A percentile compares a stretch with the other conserved stretches of the same genome.
Evolutionary conservation across 2,888 invertebrate genomes (phyloP).

Genomic region (Drepanosiphum platanoidis): DNA sequence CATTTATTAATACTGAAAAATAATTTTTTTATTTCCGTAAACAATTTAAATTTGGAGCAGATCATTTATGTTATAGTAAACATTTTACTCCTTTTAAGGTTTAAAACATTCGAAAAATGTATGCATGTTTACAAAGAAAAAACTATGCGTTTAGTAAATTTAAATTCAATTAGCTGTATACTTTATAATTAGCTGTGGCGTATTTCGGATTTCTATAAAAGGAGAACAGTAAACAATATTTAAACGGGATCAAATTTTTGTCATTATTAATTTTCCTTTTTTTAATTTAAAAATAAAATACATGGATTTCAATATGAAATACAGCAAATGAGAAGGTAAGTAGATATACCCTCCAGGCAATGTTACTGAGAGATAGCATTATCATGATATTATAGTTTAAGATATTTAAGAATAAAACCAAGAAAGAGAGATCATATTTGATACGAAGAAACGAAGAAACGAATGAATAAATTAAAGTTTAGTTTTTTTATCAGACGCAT

Average conservation of each 20-base stretch:
- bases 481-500: background rate
- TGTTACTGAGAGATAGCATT: too few species aligned
- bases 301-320: background rate
- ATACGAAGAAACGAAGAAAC: background rate
- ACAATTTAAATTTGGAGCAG: background rate
- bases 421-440: background rate
- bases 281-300: background rate
- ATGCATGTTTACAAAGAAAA: background rate
- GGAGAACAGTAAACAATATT: background rate
- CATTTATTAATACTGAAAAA: too few species aligned
- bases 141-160: background rate
- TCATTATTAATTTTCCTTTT: too few species aligned
- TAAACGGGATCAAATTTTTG: too few species aligned
- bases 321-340: background rate
- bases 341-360: too few species aligned
- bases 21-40: too few species aligned
- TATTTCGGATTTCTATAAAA: background rate
- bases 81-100: background rate
- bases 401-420: background rate
- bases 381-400: too few species aligned
- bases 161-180: background rate
- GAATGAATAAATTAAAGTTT: background rate
- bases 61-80: background rate
- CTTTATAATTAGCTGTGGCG: background rate
- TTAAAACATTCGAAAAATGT: background rate